Base-by-base conservation (phyloP, 2,888 invertebrate genomes). In the Scaptomyza tumidula region DNA sequence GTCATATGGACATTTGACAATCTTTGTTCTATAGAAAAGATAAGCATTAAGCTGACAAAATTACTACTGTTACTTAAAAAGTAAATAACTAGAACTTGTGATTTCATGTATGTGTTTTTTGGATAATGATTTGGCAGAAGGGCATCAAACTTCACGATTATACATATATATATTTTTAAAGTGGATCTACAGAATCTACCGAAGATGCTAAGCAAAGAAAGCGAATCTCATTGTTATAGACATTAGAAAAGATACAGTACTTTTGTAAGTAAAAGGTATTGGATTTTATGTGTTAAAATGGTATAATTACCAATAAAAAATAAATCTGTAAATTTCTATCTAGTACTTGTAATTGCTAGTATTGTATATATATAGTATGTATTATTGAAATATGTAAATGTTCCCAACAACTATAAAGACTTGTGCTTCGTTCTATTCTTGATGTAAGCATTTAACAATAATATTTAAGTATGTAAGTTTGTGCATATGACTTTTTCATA, bases 401-500 rank as follows among this genome's bases (percentile, higher is more conserved):
- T 85, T 83, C 79, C 71, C 82, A 71, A 77, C 59, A 87, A 86
- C 84, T 85, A 80, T 85, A 88, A 86, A 85, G 88, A 85, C 88
- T 85, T 85, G 78, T 88, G 85, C 85, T 85, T 83, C 80, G 80
- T 83, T 85, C 83, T 85, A 71, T 80, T 68, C 70, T 86, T 70
- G 72, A 83, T 86, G 71, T 80, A 83, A 88, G 88, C 78, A 80
- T 73, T 80, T 72, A 85, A 84, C 59, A 67, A 84, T 83, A 80
- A 78, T 71, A 59, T 27, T 33, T 69, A 66, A 80, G 58, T 69
- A 52, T 69, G 48, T 78, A 72, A 73, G 66, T 69, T 71, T 78
- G 53, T 73, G 62, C 73, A 75, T 78, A 84, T 71, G 78, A 78
- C 69, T 76, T 69, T 84, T 81, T 56, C 71, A 73, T 54, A 55